Evolutionary conservation across 2,113 vertebrate genomes (phyloP).

Genomic region (Xiphorhynchus elegans): DNA sequence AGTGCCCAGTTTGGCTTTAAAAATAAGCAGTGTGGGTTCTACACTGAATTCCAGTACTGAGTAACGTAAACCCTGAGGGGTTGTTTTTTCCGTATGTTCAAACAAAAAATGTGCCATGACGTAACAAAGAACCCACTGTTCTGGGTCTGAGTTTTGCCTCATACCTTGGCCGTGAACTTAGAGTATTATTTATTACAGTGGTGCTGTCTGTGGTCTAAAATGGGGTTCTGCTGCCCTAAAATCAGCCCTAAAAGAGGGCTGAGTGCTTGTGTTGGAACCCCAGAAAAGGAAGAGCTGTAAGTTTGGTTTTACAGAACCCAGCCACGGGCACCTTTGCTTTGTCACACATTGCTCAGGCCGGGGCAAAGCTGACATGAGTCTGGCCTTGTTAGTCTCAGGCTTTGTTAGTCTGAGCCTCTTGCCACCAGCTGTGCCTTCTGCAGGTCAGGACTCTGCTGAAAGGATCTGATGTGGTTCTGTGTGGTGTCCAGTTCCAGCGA

Average conservation of each 20-base stretch:
- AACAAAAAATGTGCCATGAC: background rate
- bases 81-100: background rate
- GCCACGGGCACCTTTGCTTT: background rate
- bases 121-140: conserved; percentile 1
- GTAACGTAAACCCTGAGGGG: background rate
- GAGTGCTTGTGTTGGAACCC: background rate
- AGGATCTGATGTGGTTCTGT: background rate
- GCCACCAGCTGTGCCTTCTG: background rate
- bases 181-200: background rate
- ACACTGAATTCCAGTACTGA: background rate
- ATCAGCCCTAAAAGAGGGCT: background rate
- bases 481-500: background rate
- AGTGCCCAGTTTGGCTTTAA: conserved; percentile 1
- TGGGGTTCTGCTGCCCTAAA: background rate
- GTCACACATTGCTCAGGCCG: background rate
- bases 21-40: conserved; percentile 8
- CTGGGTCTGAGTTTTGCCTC: background rate
- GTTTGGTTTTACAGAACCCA: background rate
- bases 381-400: background rate
- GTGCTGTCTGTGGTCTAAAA: background rate
- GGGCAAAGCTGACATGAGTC: background rate
- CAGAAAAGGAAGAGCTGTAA: background rate
- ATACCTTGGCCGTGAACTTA: background rate
- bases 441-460: background rate
- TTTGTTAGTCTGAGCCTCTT: background rate